Percentiles rank a stretch among this genome's conserved stretches.
These are phyloP conservation scores for Cassiopea andromeda DNA, from an alignment of 30 jellyfish, hydroid and myxozoan species.

Conservation along the genomic window DNA sequence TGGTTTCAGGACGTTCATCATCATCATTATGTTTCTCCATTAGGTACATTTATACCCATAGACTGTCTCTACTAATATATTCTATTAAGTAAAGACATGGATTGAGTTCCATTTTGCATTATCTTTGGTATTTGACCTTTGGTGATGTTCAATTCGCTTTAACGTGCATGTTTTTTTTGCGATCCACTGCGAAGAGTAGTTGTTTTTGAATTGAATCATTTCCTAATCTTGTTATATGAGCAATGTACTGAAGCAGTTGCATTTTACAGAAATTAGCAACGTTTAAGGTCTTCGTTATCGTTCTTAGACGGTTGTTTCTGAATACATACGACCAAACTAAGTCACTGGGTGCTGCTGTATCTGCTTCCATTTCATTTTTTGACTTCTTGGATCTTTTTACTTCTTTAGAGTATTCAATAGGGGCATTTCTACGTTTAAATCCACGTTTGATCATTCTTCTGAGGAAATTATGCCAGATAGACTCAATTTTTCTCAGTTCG, in stretches of 20 bases:
- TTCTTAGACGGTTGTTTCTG: not conserved
- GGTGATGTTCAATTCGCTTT: too few relatives aligned
- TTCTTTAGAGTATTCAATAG: not conserved
- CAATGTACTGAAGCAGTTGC: not conserved
- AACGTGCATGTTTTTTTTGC: not conserved
- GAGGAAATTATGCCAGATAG: constrained; percentile 19
- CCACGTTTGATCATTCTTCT: not conserved
- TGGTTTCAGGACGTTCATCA: too few relatives aligned
- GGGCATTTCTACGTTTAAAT: not conserved
- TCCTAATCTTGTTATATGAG: not conserved
- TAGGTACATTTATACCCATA: too few relatives aligned
- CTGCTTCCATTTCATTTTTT: not conserved
- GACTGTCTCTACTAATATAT: too few relatives aligned
- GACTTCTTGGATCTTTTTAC: not conserved
- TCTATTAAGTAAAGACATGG: too few relatives aligned
- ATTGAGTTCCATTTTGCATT: too few relatives aligned
- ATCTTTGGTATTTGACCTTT: too few relatives aligned
- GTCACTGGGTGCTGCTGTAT: not conserved
- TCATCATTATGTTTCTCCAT: too few relatives aligned
- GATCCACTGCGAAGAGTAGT: not conserved
- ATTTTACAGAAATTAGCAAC: not conserved
- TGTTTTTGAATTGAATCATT: not conserved
- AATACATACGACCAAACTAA: not conserved
- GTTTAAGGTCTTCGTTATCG: not conserved
- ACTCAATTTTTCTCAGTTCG: not conserved